Evolutionary conservation across 1,140 invertebrate species (phyloP).

Genomic region (Eupeodes corollae): DNA sequence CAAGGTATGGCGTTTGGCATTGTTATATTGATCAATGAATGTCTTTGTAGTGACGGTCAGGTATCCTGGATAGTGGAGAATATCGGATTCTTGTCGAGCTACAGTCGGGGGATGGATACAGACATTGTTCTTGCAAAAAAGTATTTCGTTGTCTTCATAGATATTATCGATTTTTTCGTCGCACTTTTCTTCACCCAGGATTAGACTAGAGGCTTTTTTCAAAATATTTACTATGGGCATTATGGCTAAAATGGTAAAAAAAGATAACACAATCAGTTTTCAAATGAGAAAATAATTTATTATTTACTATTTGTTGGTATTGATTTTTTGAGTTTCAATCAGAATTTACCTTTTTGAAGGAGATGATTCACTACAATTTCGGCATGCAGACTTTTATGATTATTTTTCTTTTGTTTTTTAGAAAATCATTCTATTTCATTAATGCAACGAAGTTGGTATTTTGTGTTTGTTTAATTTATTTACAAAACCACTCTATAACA

Average conservation of each 20-base stretch:
- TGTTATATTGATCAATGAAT: conserved; percentile 57
- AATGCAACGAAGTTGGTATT: no score
- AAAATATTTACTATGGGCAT: conserved; percentile 68
- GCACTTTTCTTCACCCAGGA: conserved; percentile 53
- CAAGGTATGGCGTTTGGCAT: conserved; percentile 62
- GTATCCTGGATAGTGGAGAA: conserved; percentile 84
- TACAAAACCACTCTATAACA: no score
- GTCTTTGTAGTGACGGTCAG: conserved; percentile 71
- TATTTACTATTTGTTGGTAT: no score
- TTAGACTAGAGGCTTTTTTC: conserved; percentile 63
- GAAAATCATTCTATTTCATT: no score
- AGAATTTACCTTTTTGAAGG: no score
- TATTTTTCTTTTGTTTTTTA: no score
- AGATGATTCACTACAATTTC: no score
- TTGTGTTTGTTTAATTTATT: no score
- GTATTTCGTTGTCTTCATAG: conserved; percentile 70
- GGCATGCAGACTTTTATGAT: no score
- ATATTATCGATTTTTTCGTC: conserved; percentile 46
- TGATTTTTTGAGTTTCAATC: no score
- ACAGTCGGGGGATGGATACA: conserved; percentile 86
- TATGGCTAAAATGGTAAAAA: conserved; percentile 5
- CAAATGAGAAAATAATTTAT: no score
- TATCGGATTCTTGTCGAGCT: conserved; percentile 63
- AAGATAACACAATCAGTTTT: no score
- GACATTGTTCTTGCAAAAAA: conserved; percentile 88